Evolutionary conservation across 2,113 vertebrate genomes (phyloP).

Genomic region (Etheostoma spectabile): DNA sequence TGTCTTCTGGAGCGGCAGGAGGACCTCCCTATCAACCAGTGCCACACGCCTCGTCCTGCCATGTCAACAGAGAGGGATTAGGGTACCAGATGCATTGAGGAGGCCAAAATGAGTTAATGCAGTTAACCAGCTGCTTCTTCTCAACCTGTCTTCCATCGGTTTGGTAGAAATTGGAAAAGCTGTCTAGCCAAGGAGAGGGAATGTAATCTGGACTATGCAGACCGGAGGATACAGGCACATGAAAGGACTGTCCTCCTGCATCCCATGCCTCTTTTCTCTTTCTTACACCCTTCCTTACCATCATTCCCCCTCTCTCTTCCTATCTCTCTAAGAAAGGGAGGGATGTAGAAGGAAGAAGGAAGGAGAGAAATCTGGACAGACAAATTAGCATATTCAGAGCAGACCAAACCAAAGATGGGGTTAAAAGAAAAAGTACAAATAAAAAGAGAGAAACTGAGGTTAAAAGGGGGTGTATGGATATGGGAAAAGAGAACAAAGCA

Average conservation of each 20-base stretch:
- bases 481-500: constrained; percentile 74
- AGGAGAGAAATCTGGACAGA: constrained; percentile 68
- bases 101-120: constrained; percentile 75
- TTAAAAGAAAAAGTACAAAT: constrained; percentile 32
- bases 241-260: constrained; percentile 70
- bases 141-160: constrained; percentile 72
- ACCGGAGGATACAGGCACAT: constrained; percentile 71
- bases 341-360: constrained; percentile 66
- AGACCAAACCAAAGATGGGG: constrained; percentile 41
- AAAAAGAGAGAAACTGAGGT: constrained; percentile 16
- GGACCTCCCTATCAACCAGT: constrained; percentile 75
- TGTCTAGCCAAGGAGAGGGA: constrained; percentile 69
- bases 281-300: constrained; percentile 67
- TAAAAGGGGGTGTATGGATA: constrained; percentile 43
- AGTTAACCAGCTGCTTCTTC: constrained; percentile 74
- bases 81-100: constrained; percentile 55
- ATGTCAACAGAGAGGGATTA: constrained; percentile 80
- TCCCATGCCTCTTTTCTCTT: constrained; percentile 68
- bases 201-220: constrained; percentile 82
- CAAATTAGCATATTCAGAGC: constrained; percentile 52
- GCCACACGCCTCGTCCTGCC: constrained; percentile 69
- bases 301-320: constrained; percentile 52
- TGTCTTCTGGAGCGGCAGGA: constrained; percentile 68
- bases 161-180: constrained; percentile 78
- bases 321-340: constrained; percentile 42